phyloP scores from a whole-genome alignment of 1,140 invertebrate species.

The Aleiodes sp. region DNA sequence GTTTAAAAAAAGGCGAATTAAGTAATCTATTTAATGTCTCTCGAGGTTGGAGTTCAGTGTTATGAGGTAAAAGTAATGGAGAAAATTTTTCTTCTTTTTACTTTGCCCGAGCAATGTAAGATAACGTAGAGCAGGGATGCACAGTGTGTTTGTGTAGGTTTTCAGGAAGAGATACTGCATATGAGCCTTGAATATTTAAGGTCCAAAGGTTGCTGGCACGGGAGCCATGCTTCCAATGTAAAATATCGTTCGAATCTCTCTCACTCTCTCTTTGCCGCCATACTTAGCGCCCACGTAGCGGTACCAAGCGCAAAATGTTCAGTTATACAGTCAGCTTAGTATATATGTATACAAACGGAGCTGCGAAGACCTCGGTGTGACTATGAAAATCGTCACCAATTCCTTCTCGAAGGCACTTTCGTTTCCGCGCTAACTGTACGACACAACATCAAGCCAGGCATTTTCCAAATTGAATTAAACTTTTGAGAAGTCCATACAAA shows the following conservation, averaged over 20 bases:
- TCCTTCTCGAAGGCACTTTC: neutral
- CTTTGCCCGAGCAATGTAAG: too few species aligned
- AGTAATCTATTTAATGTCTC: neutral
- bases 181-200: constrained; percentile 23
- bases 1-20: neutral
- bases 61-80: neutral
- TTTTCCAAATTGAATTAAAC: constrained; percentile 8
- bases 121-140: neutral
- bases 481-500: neutral
- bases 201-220: neutral
- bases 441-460: neutral
- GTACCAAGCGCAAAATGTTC: neutral
- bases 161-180: constrained; percentile 18
- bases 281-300: neutral
- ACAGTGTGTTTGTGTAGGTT: neutral
- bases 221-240: neutral
- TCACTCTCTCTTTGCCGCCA: neutral
- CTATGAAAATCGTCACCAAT: neutral
- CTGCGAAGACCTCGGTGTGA: neutral
- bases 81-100: neutral
- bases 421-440: neutral
- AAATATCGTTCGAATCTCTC: constrained; percentile 8
- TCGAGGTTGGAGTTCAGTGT: neutral
- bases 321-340: constrained; percentile 1
- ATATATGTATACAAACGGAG: too few species aligned